Conservation (phyloP, 2,797 vertebrate genomes). For the Oophaga sylvatica region DNA sequence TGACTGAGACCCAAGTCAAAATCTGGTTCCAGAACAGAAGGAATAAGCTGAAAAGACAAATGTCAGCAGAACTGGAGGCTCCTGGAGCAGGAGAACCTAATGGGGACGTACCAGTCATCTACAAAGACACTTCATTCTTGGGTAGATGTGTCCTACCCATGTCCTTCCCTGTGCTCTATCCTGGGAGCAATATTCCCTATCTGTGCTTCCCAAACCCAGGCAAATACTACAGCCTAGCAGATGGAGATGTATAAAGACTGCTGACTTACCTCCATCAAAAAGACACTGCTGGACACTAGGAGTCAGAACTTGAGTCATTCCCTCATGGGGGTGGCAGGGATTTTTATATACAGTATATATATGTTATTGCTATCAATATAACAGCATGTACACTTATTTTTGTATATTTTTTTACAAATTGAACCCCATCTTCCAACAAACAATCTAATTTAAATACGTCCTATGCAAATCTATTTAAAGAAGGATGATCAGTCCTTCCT, state of each 20-base stretch:
- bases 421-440: not conserved
- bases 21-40: conserved; percentile 99
- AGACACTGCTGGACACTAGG: not conserved
- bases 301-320: not conserved
- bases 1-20: conserved; percentile 97
- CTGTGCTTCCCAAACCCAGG: conserved; percentile 83
- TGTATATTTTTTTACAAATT: conserved; percentile 44
- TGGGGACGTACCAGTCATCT: conserved; percentile 74
- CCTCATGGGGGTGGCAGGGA: conserved; percentile 13
- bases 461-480: conserved; percentile 44
- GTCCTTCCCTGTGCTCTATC: conserved; percentile 83
- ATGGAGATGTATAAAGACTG: conserved; percentile 81
- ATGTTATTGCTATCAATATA: conserved; percentile 33
- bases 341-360: conserved; percentile 14
- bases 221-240: conserved; percentile 85
- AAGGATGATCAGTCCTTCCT: conserved; percentile 56
- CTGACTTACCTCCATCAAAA: not conserved
- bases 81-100: conserved; percentile 79
- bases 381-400: conserved; percentile 57
- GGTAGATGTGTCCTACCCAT: conserved; percentile 83
- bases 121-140: conserved; percentile 82
- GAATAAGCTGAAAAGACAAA: conserved; percentile 98
- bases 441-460: conserved; percentile 36
- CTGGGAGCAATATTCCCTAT: conserved; percentile 82
- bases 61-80: conserved; percentile 56